Conservation (phyloP, 2,113 vertebrate species). For the Bos javanicus region DNA sequence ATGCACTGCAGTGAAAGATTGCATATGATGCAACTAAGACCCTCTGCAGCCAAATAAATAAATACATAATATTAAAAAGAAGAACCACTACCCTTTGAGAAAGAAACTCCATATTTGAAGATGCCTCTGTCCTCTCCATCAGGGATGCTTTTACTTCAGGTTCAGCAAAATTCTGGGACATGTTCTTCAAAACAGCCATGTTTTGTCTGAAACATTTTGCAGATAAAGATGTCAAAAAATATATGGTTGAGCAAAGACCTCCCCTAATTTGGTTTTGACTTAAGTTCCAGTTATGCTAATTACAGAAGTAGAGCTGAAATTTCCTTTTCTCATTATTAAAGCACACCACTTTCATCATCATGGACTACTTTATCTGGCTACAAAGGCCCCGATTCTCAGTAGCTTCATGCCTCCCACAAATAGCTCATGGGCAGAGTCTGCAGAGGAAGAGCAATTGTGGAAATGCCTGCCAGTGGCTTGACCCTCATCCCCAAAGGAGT, state of each 20-base stretch:
- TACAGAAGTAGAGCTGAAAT: background rate
- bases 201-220: background rate
- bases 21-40: background rate
- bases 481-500: background rate
- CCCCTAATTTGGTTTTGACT: background rate
- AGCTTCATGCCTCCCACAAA: background rate
- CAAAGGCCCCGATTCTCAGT: background rate
- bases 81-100: background rate
- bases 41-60: background rate
- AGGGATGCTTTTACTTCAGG: background rate
- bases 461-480: background rate
- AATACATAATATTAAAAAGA: background rate
- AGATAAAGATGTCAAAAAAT: slow-evolving; percentile 11
- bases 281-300: background rate
- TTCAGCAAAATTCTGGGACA: background rate
- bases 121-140: background rate
- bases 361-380: background rate
- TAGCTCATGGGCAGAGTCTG: background rate
- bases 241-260: background rate
- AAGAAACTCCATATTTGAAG: background rate
- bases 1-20: background rate
- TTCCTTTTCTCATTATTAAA: slow-evolving; percentile 32
- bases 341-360: background rate
- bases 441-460: background rate
- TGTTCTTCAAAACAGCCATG: background rate